phyloP scores from a whole-genome alignment of 2,113 vertebrate genomes.

The Cnemophilus loriae region DNA sequence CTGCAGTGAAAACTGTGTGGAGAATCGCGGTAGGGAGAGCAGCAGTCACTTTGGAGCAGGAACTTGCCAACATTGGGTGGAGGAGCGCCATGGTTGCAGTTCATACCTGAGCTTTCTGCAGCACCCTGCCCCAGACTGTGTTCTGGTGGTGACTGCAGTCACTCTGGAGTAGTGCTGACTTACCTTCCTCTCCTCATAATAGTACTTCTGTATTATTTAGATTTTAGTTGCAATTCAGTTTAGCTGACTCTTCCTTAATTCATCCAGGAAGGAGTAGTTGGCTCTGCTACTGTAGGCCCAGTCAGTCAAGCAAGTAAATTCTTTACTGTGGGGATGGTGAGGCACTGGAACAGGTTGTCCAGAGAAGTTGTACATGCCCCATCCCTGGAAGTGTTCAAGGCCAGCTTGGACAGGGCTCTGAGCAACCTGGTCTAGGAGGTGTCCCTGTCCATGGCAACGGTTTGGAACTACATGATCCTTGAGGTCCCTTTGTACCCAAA shows the following conservation, averaged over 20 bases:
- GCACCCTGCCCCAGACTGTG: neutral
- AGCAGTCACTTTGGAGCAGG: neutral
- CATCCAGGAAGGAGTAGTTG: neutral
- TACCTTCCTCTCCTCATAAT: neutral
- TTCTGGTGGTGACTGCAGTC: neutral
- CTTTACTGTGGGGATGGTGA: neutral
- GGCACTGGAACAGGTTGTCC: neutral
- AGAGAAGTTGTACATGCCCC: neutral
- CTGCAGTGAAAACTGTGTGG: neutral
- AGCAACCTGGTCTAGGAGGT: neutral
- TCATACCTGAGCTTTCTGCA: neutral
- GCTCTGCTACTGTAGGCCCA: neutral
- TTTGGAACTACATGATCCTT: neutral
- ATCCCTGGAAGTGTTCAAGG: neutral
- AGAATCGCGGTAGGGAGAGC: neutral
- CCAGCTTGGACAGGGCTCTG: neutral
- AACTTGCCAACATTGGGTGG: accelerated
- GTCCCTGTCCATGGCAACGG: too few species aligned
- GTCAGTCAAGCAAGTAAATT: neutral
- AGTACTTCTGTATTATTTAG: neutral
- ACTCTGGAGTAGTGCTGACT: neutral
- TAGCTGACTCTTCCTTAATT: neutral
- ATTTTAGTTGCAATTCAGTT: neutral
- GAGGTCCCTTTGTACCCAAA: neutral
- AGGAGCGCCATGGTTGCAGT: accelerated